Conservation (phyloP, 92 coral and sea anemone genomes). For the Paramuricea clavata region DNA sequence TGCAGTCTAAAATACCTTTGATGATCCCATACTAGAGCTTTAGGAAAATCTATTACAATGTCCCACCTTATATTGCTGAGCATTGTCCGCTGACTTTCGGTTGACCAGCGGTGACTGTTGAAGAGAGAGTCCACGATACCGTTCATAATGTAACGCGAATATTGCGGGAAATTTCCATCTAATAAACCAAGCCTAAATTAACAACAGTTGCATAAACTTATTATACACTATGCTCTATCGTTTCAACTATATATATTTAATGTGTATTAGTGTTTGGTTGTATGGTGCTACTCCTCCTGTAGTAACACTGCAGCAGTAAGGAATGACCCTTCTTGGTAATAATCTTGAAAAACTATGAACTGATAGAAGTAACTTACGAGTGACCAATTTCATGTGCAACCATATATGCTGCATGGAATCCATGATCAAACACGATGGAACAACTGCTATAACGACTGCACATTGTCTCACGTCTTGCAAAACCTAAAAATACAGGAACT, state of each 20-base stretch:
- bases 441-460: conserved; percentile 85
- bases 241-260: too few species aligned
- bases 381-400: conserved; percentile 97
- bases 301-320: too few species aligned
- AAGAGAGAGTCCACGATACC: conserved; percentile 80
- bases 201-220: too few species aligned
- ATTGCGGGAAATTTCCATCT: conserved; percentile 77
- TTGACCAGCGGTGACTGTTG: conserved; percentile 86
- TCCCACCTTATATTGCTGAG: conserved; percentile 65
- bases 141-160: conserved; percentile 83
- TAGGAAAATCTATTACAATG: too few species aligned
- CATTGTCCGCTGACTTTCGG: conserved; percentile 77
- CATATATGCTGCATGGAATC: conserved; percentile 80
- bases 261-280: too few species aligned
- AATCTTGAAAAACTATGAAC: too few species aligned
- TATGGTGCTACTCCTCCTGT: too few species aligned
- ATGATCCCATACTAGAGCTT: too few species aligned
- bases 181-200: conserved; percentile 83
- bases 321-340: too few species aligned
- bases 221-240: too few species aligned
- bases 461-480: conserved; percentile 80
- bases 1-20: too few species aligned
- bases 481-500: conserved; percentile 56
- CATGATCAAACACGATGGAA: conserved; percentile 85
- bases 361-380: conserved; percentile 72